Base-by-base conservation (phyloP, 2,888 invertebrate genomes). In the Chrysodeixis includens region DNA sequence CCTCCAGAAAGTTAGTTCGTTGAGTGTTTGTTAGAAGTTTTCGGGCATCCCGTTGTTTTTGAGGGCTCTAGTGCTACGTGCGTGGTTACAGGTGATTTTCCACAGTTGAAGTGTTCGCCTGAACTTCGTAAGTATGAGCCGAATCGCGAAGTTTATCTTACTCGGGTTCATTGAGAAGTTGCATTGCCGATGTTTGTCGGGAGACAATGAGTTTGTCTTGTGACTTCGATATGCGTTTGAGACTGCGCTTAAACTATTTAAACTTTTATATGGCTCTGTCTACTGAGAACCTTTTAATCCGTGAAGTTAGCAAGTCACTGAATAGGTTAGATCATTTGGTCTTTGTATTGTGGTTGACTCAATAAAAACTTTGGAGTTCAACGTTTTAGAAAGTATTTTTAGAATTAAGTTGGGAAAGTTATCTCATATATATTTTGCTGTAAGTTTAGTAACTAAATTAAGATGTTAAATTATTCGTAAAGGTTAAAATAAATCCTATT, bases 151-250 rank as follows among this genome's bases (percentile, higher is more conserved):
- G 88, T 90, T 90, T 90, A 86, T 87, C 88, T 88, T 85, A 78
- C 82, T 80, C 81, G 76, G 79, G 84, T 86, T 88, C 86, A 89
- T 87, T 87, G 89, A 86, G 86, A 89, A 89, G 83, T 89, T 88
- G 87, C 88, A 86, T 85, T 80, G 81, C 81, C 83, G 79, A 85
- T 88, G 86, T 88, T 89, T 88, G 86, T 77, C 71, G 81, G 78
- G 84, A 86, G 87, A 90, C 88, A 90, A 89, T 91, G 89, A 90
- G 89, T 89, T 91, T 89, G 88, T 88, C 88, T 90, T 90, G 86
- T 83, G 85, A 90, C 88, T 91, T 87, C 83, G 82, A 88, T 87
- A 89, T 87, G 86, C 86, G 85, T 86, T 83, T 83, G 71, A 80
- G 80, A 81, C 82, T 79, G 81, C 81, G 83, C 80, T 81, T 83